phyloP scores from a whole-genome alignment of 37 sponge, comb jelly and placozoan species.

The Chondrilla cf. caribensis region DNA sequence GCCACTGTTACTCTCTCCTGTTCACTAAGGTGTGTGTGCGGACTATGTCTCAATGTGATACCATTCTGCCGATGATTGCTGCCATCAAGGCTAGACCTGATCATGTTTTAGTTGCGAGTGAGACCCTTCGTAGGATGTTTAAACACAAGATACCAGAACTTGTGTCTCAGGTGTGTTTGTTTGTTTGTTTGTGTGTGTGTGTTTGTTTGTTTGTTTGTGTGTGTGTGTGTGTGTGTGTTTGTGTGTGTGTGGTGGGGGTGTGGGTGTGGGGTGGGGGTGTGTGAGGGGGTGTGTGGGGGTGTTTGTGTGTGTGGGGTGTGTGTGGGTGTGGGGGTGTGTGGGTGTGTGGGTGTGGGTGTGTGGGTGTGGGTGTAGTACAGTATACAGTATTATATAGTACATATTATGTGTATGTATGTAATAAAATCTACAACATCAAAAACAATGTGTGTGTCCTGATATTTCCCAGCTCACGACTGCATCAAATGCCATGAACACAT shows the following conservation, averaged over 20 bases:
- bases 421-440: too few relatives aligned
- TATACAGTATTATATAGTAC: background rate
- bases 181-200: background rate
- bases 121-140: constrained; percentile 74
- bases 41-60: constrained; percentile 77
- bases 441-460: too few relatives aligned
- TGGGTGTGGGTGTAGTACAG: background rate
- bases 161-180: constrained; percentile 57
- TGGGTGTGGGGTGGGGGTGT: background rate
- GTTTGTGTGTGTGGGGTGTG: background rate
- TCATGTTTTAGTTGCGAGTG: constrained; percentile 55
- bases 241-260: background rate
- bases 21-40: constrained; percentile 97
- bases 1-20: too few relatives aligned
- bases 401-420: too few relatives aligned
- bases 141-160: constrained; percentile 71
- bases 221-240: background rate
- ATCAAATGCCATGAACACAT: too few relatives aligned
- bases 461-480: too few relatives aligned
- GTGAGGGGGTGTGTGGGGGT: background rate
- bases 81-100: constrained; percentile 91
- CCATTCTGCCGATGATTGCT: constrained; percentile 65
- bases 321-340: background rate
- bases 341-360: background rate
- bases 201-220: background rate